phyloP scores from a whole-genome alignment of 2,888 invertebrate genomes.

The Mactromeris polynyma region DNA sequence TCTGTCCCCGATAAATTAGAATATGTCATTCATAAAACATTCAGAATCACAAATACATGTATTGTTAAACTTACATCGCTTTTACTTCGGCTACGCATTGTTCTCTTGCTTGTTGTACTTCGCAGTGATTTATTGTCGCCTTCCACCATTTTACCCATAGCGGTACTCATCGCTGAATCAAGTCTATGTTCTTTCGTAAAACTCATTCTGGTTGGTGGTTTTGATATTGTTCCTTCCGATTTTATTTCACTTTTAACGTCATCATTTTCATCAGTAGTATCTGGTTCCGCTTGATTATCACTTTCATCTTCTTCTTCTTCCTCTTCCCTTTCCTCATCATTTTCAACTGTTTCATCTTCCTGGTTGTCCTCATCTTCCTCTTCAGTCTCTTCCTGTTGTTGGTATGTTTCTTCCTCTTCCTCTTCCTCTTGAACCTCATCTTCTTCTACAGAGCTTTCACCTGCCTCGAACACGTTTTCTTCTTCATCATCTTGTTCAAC shows the following conservation, averaged over 20 bases:
- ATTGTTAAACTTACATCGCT: slow-evolving; percentile 22
- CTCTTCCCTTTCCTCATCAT: not conserved
- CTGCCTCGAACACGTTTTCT: not conserved
- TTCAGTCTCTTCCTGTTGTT: not conserved
- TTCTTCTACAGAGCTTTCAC: not conserved
- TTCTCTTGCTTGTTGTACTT: not conserved
- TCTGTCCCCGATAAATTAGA: not conserved
- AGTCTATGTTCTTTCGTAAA: not conserved
- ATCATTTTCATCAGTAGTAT: not conserved
- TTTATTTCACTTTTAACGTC: not conserved
- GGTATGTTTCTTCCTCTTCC: not conserved
- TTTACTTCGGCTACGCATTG: not conserved
- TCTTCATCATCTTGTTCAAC: not conserved
- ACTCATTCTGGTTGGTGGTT: slow-evolving; percentile 4
- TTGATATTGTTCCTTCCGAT: not conserved
- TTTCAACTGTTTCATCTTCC: not conserved
- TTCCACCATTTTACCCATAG: not conserved
- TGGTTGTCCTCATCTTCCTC: not conserved
- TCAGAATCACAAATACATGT: not conserved
- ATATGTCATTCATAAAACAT: not conserved
- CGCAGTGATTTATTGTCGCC: not conserved
- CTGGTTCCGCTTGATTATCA: not conserved
- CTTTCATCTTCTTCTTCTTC: slow-evolving; percentile 10
- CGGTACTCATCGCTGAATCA: slow-evolving; percentile 21
- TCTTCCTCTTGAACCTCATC: not conserved